These are phyloP conservation scores for Poecilia wingei DNA, from an alignment of 2,797 vertebrate genomes.

Conservation along the genomic window DNA sequence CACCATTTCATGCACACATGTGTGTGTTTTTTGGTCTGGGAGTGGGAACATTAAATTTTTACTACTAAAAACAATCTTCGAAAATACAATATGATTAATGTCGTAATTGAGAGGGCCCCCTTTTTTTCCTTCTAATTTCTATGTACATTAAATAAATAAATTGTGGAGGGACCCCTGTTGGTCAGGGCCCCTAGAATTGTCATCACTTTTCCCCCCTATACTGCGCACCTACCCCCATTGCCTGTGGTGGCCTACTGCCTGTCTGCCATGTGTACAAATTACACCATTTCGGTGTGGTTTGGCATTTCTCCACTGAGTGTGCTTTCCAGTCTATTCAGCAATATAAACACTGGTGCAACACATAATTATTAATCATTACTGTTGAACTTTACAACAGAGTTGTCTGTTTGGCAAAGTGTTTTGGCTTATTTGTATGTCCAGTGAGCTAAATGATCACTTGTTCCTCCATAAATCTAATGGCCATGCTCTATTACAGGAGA, in stretches of 20 bases:
- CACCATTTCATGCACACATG: too few species aligned
- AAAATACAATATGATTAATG: too few species aligned
- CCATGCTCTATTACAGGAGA: conserved; percentile 25
- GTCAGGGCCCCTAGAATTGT: too few species aligned
- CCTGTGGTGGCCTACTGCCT: neutral
- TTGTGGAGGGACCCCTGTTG: too few species aligned
- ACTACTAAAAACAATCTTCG: too few species aligned
- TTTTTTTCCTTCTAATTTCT: too few species aligned
- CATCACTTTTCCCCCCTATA: too few species aligned
- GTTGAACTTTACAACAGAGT: neutral
- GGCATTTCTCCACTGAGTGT: neutral
- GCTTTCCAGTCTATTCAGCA: neutral
- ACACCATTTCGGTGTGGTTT: neutral
- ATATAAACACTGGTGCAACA: neutral
- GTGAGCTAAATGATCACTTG: conserved; percentile 19
- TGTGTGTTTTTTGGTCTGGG: too few species aligned
- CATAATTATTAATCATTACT: neutral
- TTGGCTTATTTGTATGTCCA: neutral
- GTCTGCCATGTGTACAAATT: neutral
- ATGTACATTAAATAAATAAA: too few species aligned
- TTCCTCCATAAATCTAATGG: neutral
- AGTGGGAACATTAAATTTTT: too few species aligned
- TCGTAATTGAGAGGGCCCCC: too few species aligned
- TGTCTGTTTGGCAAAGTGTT: neutral
- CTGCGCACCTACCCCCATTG: too few species aligned